Evolutionary conservation across 2,888 invertebrate species (phyloP).

Genomic region (Xylota sylvarum): DNA sequence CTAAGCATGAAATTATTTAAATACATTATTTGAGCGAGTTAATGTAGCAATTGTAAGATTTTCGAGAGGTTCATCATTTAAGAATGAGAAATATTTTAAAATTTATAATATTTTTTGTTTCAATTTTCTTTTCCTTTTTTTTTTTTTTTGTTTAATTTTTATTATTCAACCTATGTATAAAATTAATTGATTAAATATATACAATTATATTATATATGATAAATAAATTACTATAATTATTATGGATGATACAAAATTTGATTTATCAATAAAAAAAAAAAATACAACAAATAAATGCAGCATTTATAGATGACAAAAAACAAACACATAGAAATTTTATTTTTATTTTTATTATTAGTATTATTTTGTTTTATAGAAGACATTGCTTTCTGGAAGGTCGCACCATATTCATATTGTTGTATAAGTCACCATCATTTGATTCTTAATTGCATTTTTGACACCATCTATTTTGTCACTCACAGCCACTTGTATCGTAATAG

Average conservation of each 20-base stretch:
- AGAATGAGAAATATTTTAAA: constrained; percentile 66
- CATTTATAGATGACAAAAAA: constrained; percentile 73
- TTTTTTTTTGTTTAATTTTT: constrained; percentile 67
- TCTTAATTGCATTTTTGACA: background rate
- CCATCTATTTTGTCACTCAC: background rate
- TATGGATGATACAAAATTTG: constrained; percentile 71
- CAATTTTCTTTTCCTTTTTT: constrained; percentile 46
- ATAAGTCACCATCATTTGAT: background rate
- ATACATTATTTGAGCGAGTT: constrained; percentile 57
- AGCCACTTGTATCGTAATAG: too few relatives aligned
- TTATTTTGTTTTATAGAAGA: background rate
- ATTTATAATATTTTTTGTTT: constrained; percentile 68
- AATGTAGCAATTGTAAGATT: constrained; percentile 75
- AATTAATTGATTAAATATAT: constrained; percentile 76
- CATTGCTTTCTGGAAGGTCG: background rate
- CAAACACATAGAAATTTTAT: constrained; percentile 34
- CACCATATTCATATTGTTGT: background rate
- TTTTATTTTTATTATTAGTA: constrained; percentile 55
- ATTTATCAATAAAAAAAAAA: constrained; percentile 71
- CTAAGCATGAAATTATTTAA: constrained; percentile 66
- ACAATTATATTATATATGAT: constrained; percentile 75
- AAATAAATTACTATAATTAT: constrained; percentile 76
- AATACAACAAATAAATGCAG: constrained; percentile 67
- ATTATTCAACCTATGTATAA: constrained; percentile 75
- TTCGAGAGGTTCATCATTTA: constrained; percentile 72